Conservation (phyloP, 2,888 invertebrate species). For the Lasioglossum oenotherae region DNA sequence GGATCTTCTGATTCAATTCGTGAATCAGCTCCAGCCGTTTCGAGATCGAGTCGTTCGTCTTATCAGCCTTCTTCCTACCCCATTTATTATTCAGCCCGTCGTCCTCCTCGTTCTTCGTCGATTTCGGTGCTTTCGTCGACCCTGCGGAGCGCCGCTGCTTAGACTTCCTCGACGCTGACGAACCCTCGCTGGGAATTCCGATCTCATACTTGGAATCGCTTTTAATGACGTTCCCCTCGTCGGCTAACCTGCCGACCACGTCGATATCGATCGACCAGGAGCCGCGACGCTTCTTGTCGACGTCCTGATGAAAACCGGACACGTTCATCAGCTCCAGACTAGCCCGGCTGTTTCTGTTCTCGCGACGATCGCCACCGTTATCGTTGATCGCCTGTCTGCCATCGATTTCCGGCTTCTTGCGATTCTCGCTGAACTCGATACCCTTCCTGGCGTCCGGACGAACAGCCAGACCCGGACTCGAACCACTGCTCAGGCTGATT, state of each 20-base stretch:
- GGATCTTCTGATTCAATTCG: conserved; percentile 81
- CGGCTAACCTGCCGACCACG: conserved; percentile 32
- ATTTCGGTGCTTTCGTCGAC: conserved; percentile 35
- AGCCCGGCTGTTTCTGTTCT: conserved; percentile 12
- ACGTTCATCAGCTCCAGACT: conserved; percentile 77
- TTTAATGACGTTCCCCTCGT: conserved; percentile 71
- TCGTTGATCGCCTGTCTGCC: conserved; percentile 31
- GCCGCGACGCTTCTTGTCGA: conserved; percentile 56
- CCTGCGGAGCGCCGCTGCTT: conserved; percentile 57
- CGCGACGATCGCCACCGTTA: neutral
- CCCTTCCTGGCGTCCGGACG: conserved; percentile 73
- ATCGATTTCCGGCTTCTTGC: conserved; percentile 51
- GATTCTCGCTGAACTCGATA: conserved; percentile 74
- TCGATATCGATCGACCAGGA: conserved; percentile 59
- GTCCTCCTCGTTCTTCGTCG: conserved; percentile 31
- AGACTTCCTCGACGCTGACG: conserved; percentile 51
- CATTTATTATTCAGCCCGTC: conserved; percentile 68
- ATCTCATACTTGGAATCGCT: conserved; percentile 78
- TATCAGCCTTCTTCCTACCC: conserved; percentile 76
- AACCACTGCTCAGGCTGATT: conserved; percentile 81
- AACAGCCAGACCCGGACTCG: conserved; percentile 77
- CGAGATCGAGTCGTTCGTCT: conserved; percentile 80
- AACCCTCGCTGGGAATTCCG: conserved; percentile 64
- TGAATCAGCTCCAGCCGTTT: conserved; percentile 80
- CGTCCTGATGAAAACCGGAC: conserved; percentile 71